A percentile compares a stretch with the other conserved stretches of the same genome.
Evolutionary conservation across 2,888 invertebrate genomes (phyloP).

Genomic region (Electrophaes corylata): DNA sequence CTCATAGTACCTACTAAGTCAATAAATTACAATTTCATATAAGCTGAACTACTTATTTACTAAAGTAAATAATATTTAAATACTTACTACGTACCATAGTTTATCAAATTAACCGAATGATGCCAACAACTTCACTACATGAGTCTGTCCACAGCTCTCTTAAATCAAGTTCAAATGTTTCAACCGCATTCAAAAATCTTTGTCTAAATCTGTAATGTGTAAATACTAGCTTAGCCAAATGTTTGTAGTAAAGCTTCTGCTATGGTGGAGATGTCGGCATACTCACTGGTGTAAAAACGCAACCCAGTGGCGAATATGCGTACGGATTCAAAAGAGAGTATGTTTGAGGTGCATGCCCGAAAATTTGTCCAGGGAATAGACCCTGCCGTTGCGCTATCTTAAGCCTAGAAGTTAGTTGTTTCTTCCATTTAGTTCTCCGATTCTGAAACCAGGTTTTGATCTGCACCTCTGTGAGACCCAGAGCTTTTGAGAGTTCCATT

Average conservation of each 20-base stretch:
- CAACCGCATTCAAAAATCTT: neutral
- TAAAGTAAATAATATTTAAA: too few relatives aligned
- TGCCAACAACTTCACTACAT: too few relatives aligned
- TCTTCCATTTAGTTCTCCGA: constrained; percentile 98
- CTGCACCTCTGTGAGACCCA: constrained; percentile 96
- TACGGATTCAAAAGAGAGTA: constrained; percentile 87
- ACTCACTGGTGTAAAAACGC: constrained; percentile 83
- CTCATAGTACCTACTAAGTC: neutral
- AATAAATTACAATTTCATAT: neutral
- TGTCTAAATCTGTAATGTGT: neutral
- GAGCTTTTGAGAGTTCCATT: constrained; percentile 95
- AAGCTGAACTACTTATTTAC: too few relatives aligned
- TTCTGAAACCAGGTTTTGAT: constrained; percentile 99
- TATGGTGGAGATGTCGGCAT: constrained; percentile 73
- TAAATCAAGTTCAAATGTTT: neutral
- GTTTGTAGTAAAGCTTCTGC: neutral
- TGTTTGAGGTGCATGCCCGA: constrained; percentile 84
- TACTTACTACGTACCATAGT: too few relatives aligned
- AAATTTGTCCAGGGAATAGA: constrained; percentile 88
- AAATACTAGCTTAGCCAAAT: neutral
- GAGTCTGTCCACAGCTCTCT: too few relatives aligned
- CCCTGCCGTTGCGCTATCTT: constrained; percentile 95
- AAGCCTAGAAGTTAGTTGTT: constrained; percentile 94
- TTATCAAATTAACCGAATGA: too few relatives aligned
- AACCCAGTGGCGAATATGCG: constrained; percentile 85